phyloP scores from a whole-genome alignment of 2,113 vertebrate species.

The Anhinga anhinga region DNA sequence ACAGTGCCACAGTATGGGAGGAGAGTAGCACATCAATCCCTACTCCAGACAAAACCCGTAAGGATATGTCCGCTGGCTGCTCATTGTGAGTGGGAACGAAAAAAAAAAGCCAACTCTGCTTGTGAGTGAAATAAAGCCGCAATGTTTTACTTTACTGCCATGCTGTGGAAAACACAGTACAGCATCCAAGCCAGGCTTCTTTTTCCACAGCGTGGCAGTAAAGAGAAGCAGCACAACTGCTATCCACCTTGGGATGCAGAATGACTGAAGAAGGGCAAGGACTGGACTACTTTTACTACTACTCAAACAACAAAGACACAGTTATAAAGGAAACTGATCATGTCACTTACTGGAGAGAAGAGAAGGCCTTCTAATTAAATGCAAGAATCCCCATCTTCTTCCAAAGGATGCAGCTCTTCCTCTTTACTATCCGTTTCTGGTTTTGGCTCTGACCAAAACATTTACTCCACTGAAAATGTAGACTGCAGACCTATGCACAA shows the following conservation, averaged over 20 bases:
- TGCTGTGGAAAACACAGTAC: background rate
- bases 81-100: background rate
- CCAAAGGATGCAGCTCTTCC: background rate
- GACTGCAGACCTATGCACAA: background rate
- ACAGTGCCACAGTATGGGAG: background rate
- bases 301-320: background rate
- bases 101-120: background rate
- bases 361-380: background rate
- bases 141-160: background rate
- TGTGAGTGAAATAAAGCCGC: background rate
- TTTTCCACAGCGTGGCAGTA: constrained; percentile 24
- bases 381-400: background rate
- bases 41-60: background rate
- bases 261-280: background rate
- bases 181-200: background rate
- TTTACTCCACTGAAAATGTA: background rate
- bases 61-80: background rate
- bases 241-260: background rate
- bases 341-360: background rate
- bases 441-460: constrained; percentile 20
- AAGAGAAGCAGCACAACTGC: background rate
- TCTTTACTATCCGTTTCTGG: background rate
- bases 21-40: constrained; percentile 49
- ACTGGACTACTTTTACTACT: background rate
- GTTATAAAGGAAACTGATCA: background rate